phyloP scores from a whole-genome alignment of 2,113 vertebrate genomes.

The Vireo altiloquus region DNA sequence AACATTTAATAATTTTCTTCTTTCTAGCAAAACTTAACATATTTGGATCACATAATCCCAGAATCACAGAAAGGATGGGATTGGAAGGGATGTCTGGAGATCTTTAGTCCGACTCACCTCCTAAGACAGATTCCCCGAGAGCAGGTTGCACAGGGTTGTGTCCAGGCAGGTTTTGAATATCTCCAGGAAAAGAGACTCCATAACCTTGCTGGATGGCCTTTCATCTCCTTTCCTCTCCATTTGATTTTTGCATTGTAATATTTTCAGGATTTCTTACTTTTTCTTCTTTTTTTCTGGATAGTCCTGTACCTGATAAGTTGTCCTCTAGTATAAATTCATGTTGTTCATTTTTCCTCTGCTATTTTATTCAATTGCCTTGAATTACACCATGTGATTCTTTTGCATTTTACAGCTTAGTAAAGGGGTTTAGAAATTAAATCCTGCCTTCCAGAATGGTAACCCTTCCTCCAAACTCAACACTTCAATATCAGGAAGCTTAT shows the following conservation, averaged over 20 bases:
- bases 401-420: not conserved
- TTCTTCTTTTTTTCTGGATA: not conserved
- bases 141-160: not conserved
- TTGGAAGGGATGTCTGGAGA: not conserved
- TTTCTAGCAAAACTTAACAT: not conserved
- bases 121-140: not conserved
- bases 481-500: not conserved
- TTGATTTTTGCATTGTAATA: not conserved
- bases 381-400: not conserved
- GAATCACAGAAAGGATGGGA: rapidly evolving
- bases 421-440: not conserved
- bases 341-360: not conserved
- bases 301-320: not conserved
- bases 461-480: not conserved
- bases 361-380: not conserved
- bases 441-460: not conserved
- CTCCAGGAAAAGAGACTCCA: not conserved
- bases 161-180: not conserved
- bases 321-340: not conserved
- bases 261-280: not conserved
- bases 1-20: not conserved
- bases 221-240: not conserved
- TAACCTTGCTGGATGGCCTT: rapidly evolving
- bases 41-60: not conserved
- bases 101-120: not conserved